Evolutionary conservation across 2,888 invertebrate genomes (phyloP), one percentile per base, ranked within the genome.

Genomic region (Melieria crassipennis): DNA sequence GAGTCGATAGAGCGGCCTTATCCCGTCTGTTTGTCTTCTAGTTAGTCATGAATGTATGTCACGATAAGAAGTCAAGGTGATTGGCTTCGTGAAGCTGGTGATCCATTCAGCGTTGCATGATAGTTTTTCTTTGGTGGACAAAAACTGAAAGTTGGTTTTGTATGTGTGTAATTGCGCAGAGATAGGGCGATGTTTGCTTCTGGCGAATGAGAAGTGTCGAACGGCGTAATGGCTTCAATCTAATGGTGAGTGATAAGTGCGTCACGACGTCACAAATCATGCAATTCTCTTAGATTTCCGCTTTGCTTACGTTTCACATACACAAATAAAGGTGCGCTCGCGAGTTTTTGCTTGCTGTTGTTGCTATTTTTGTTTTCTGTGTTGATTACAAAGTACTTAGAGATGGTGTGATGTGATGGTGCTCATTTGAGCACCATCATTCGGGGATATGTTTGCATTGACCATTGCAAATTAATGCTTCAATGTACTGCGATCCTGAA

Each of bases 341-440:
- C 13, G 11, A n/a, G 10, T 52, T 52, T 6, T 52, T 6, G 52
- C 30, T 52, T 52, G 52, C 13, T 52, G 52, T 52, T 52, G 56
- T 72, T 43, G 64, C 66, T 74, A 73, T 74, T 80, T 80, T 78
- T 80, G 77, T 80, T 80, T 78, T 47, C 79, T 2, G 30, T 30
- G 30, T 2, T 30, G 30, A 30, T 30, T 30, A 30, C 30, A 30
- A 30, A 30, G 30, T 30, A 30, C 30, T 30, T 30, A 30, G 30
- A 30, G 30, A 30, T 30, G 30, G 30, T 30, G 30, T 30, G 30
- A n/a, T n/a, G n/a, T n/a, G n/a, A n/a, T n/a, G n/a, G n/a, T n/a
- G n/a, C n/a, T n/a, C n/a, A n/a, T n/a, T n/a, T n/a, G n/a, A n/a
- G n/a, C n/a, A n/a, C n/a, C n/a, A n/a, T n/a, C 30, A 30, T 30